Conservation (phyloP, 2,797 vertebrate genomes). For the Premnoplex brunnescens region DNA sequence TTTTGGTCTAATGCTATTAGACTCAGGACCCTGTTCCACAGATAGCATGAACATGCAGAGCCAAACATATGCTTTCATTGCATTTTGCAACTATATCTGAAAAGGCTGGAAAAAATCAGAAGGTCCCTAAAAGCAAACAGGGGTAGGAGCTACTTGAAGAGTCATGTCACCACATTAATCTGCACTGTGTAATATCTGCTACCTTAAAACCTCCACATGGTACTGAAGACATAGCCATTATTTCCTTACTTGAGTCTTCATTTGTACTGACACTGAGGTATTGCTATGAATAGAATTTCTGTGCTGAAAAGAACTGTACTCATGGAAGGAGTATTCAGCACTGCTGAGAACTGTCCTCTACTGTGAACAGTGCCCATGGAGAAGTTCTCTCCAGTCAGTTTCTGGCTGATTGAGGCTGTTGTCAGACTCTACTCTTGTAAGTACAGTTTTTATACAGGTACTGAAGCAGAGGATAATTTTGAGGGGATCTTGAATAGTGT, state of each 20-base stretch:
- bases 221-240: not conserved
- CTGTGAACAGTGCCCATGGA: accelerated
- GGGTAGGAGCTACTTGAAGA: not conserved
- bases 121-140: not conserved
- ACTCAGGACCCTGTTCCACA: not conserved
- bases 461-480: not conserved
- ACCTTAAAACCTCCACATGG: not conserved
- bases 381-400: not conserved
- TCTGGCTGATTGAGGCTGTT: not conserved
- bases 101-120: not conserved
- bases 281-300: not conserved
- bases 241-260: not conserved
- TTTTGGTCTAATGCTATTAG: not conserved
- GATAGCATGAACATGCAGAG: not conserved
- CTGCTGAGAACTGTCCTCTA: not conserved
- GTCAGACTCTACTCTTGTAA: not conserved
- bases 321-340: not conserved
- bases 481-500: not conserved
- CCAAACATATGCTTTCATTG: not conserved
- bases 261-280: not conserved
- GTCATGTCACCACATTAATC: not conserved
- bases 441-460: not conserved
- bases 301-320: not conserved
- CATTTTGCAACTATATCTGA: not conserved
- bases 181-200: not conserved